These are phyloP conservation scores for Coenonympha arcania DNA, from an alignment of 2,888 invertebrate species.

Conservation along the genomic window DNA sequence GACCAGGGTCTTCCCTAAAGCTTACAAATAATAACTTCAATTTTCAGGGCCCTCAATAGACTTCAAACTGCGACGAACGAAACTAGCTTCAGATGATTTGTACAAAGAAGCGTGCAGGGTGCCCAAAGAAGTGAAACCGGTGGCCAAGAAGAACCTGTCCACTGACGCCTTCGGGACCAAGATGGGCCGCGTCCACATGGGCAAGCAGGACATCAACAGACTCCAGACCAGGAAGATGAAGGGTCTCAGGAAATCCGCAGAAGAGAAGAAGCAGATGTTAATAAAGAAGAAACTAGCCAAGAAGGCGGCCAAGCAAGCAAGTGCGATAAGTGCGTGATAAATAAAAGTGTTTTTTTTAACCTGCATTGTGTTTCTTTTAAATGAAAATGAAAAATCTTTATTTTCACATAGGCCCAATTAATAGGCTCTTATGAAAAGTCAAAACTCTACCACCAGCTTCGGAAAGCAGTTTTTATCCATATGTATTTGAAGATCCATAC, in stretches of 20 bases:
- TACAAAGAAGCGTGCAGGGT: slow-evolving; percentile 86
- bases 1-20: no score
- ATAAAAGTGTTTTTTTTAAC: background rate
- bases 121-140: slow-evolving; percentile 83
- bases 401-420: no score
- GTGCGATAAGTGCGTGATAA: background rate
- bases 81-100: slow-evolving; percentile 91
- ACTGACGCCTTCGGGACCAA: slow-evolving; percentile 90
- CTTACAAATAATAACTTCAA: background rate
- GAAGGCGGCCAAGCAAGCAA: slow-evolving; percentile 39
- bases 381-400: no score
- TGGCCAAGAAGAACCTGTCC: slow-evolving; percentile 92
- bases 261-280: slow-evolving; percentile 77
- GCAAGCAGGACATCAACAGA: slow-evolving; percentile 86
- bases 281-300: slow-evolving; percentile 68
- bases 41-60: slow-evolving; percentile 88
- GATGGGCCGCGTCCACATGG: slow-evolving; percentile 93
- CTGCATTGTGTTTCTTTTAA: no score
- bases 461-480: no score
- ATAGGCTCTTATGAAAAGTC: no score
- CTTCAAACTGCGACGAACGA: slow-evolving; percentile 87
- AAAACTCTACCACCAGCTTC: no score
- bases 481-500: no score
- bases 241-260: slow-evolving; percentile 83
- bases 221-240: slow-evolving; percentile 94